Conservation (phyloP, 2,113 vertebrate genomes). For the Chroicocephalus ridibundus region DNA sequence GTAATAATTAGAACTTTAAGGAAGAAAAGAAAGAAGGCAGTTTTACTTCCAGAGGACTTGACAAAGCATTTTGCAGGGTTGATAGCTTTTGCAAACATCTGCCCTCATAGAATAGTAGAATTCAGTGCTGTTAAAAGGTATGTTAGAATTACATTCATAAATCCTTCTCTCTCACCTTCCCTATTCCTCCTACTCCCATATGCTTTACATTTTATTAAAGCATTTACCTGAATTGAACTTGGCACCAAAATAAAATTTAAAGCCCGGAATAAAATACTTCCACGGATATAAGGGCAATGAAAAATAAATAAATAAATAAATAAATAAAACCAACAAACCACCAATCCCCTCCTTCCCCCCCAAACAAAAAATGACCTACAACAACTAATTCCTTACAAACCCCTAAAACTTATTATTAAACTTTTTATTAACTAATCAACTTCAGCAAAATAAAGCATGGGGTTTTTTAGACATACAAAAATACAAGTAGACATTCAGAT, state of each 20-base stretch:
- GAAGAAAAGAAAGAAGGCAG: not conserved
- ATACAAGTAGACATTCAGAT: not conserved
- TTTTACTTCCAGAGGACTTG: not conserved
- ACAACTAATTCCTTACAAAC: not conserved
- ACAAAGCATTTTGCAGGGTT: not conserved
- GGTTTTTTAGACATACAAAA: not conserved
- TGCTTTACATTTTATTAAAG: not conserved
- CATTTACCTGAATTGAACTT: constrained; percentile 23
- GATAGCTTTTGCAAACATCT: not conserved
- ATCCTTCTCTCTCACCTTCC: not conserved
- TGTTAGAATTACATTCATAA: not conserved
- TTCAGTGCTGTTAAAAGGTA: not conserved
- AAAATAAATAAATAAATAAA: not conserved
- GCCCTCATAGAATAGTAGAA: not conserved
- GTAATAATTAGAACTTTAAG: not conserved
- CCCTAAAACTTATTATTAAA: not conserved
- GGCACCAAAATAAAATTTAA: not conserved
- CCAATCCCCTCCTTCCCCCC: accelerated
- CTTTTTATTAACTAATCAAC: not conserved
- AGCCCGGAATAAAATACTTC: not conserved
- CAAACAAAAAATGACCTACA: not conserved
- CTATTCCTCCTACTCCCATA: not conserved
- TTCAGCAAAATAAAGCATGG: not conserved
- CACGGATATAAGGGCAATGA: not conserved
- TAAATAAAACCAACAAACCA: not conserved